Base-by-base conservation (phyloP, 2,113 vertebrate species). In the Cyprinus carpio region DNA sequence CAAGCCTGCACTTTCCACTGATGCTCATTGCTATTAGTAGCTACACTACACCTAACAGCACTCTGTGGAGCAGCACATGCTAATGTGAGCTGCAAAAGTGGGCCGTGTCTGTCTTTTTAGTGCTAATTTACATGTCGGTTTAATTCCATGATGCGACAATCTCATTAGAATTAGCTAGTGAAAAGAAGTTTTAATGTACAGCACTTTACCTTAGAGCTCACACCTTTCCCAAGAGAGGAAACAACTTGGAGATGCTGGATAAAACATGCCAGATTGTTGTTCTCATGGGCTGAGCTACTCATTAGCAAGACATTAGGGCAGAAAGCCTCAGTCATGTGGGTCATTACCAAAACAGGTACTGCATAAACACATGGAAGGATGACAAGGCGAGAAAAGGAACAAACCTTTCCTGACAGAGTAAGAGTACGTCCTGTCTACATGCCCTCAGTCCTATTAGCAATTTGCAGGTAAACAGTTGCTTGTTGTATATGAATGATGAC, bases 261-360 rank as follows among this genome's bases (percentile, higher is more conserved):
- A 10, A 49, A 86, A 80, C 56, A 83, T 20, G 64, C 27, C 91
- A 91, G 91, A 92, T 90, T 92, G 92, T 91, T 93, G 91, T 92
- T 88, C 90, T 93, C 87, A 84, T 83, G 91, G 91, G 92, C 86
- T 84, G 85, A 85, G 91, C 91, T 91, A 91, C 89, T 94, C 92
- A 93, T 94, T 94, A 94, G 87, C 87, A 86, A 88, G 89, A 89
- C 90, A 92, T 89, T 91, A 92, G 90, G 90, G 91, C 90, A 91
- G 84, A 92, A 89, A 91, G 76, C 88, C 89, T 4, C 25, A 92
- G 92, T 94, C 91, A 93, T 87, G 83, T 85, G 89, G 87, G 92
- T 93, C 91, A 81, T 92, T 90, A 92, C 86, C 81, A 87, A 88
- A 84, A 83, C 43, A 4, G 15, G 40, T 40, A 40, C 40, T 40